phyloP scores from a whole-genome alignment of 2,888 invertebrate genomes.

The Mechanitis messenoides region DNA sequence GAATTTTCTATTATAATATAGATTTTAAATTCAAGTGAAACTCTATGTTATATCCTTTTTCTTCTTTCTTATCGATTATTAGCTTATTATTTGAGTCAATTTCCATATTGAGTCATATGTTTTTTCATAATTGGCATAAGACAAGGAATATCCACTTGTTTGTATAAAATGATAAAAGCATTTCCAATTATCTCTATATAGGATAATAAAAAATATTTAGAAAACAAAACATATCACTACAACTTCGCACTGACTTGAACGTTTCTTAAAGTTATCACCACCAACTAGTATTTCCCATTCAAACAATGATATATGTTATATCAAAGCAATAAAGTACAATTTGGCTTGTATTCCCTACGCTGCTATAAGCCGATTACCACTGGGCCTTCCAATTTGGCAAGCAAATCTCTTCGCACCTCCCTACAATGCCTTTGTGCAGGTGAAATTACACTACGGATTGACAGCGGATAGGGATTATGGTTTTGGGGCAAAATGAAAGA shows the following conservation, averaged over 20 bases:
- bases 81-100: too few relatives aligned
- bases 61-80: too few relatives aligned
- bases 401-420: constrained; percentile 57
- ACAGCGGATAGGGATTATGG: constrained; percentile 26
- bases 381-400: constrained; percentile 55
- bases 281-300: constrained; percentile 3
- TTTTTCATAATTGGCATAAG: too few relatives aligned
- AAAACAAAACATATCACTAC: background rate
- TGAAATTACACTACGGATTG: constrained; percentile 48
- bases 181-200: too few relatives aligned
- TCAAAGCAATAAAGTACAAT: constrained; percentile 31
- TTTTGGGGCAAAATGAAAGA: constrained; percentile 16
- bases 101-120: too few relatives aligned
- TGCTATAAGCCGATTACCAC: constrained; percentile 57
- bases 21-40: too few relatives aligned
- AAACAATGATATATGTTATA: constrained; percentile 7
- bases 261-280: constrained; percentile 5
- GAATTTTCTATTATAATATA: too few relatives aligned
- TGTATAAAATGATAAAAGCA: too few relatives aligned
- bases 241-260: background rate
- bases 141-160: too few relatives aligned
- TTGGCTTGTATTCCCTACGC: constrained; percentile 24
- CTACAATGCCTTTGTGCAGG: constrained; percentile 41
- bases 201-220: too few relatives aligned
- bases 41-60: too few relatives aligned